phyloP scores from a whole-genome alignment of 2,888 invertebrate genomes.

The Nineta flava region DNA sequence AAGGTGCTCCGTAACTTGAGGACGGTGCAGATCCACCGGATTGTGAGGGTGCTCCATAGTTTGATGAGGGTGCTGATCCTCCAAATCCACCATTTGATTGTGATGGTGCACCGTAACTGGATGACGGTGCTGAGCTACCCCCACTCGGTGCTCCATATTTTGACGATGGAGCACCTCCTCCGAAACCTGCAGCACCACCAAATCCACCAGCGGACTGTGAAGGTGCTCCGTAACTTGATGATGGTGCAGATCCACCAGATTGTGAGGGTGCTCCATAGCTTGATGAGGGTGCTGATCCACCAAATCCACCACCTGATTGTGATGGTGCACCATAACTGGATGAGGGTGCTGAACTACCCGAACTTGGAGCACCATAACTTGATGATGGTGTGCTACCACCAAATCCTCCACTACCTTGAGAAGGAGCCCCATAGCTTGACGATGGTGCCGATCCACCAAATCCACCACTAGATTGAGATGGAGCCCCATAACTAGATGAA shows the following conservation, averaged over 20 bases:
- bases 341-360: conserved; percentile 12
- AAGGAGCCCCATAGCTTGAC: conserved; percentile 24
- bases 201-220: conserved; percentile 21
- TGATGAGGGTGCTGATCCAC: too few relatives aligned
- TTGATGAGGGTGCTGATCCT: conserved; percentile 31
- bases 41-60: conserved; percentile 33
- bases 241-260: conserved; percentile 30
- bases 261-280: too few relatives aligned
- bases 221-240: conserved; percentile 24
- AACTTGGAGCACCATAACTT: conserved; percentile 18
- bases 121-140: conserved; percentile 14
- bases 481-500: conserved; percentile 25
- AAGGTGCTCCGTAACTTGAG: conserved; percentile 24
- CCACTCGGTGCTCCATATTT: conserved; percentile 26
- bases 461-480: conserved; percentile 17
- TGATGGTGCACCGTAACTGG: conserved; percentile 13
- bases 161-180: conserved; percentile 20
- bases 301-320: conserved; percentile 23
- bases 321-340: conserved; percentile 21
- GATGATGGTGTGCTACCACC: conserved; percentile 23
- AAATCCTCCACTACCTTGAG: conserved; percentile 27
- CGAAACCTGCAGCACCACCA: conserved; percentile 13
- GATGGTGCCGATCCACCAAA: conserved; percentile 17
- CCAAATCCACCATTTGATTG: conserved; percentile 14
- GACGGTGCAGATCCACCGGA: conserved; percentile 14